Percentiles rank a stretch among this genome's conserved stretches.
Conservation (phyloP, 2,113 vertebrate genomes). For the Nothocercus julius region DNA sequence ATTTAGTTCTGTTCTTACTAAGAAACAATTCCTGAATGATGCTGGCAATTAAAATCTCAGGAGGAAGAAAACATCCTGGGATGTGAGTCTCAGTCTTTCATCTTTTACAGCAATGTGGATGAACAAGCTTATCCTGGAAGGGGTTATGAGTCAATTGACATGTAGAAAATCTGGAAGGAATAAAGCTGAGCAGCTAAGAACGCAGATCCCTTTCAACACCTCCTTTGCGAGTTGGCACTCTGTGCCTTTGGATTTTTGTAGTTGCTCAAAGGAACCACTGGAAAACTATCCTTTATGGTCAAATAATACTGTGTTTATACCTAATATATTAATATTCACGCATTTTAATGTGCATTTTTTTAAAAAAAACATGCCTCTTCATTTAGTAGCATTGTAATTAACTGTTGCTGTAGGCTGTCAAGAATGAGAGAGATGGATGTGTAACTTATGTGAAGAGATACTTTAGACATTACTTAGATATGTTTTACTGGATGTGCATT, state of each 20-base stretch:
- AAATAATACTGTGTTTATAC: neutral
- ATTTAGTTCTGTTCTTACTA: neutral
- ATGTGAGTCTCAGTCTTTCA: neutral
- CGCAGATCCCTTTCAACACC: neutral
- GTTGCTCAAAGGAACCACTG: neutral
- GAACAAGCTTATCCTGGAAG: neutral
- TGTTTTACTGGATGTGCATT: neutral
- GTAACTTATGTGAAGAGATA: neutral
- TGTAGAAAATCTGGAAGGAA: neutral
- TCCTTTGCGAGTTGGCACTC: neutral
- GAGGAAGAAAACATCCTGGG: neutral
- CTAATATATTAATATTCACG: too few relatives aligned
- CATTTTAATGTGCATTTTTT: neutral
- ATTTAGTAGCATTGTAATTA: neutral
- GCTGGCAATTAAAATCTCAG: neutral
- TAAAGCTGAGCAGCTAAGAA: neutral
- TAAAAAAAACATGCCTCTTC: neutral
- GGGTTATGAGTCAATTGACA: neutral
- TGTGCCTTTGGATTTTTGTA: neutral
- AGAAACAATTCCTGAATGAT: neutral
- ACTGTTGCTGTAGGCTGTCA: too few relatives aligned
- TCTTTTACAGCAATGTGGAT: neutral
- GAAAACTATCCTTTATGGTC: neutral
- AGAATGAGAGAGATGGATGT: too few relatives aligned
- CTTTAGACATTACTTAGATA: neutral